Conservation (phyloP, 2,113 vertebrate genomes). For the Chunga burmeisteri region DNA sequence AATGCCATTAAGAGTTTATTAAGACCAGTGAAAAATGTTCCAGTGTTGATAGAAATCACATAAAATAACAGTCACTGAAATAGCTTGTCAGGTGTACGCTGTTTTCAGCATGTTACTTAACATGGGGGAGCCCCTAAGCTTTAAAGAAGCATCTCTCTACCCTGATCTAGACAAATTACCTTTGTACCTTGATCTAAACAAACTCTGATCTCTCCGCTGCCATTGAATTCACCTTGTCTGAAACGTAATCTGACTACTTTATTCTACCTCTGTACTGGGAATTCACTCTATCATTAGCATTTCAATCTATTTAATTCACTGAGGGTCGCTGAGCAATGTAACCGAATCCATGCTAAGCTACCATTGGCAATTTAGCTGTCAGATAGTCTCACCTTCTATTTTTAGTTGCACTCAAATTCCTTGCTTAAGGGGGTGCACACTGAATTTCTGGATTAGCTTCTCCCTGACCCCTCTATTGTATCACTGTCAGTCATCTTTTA, state of each 20-base stretch:
- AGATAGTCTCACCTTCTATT: constrained; percentile 63
- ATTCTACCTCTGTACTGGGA: constrained; percentile 61
- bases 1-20: constrained; percentile 6
- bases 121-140: constrained; percentile 8
- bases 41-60: constrained; percentile 23
- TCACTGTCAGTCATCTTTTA: constrained; percentile 11
- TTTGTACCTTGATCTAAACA: constrained; percentile 57
- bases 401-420: constrained; percentile 43
- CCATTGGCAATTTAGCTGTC: constrained; percentile 65
- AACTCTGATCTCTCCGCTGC: constrained; percentile 52
- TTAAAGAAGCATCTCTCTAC: constrained; percentile 22
- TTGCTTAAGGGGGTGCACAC: constrained; percentile 6
- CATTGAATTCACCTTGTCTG: constrained; percentile 66
- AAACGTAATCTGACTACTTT: constrained; percentile 69
- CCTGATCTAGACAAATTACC: constrained; percentile 55
- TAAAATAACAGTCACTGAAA: constrained; percentile 12
- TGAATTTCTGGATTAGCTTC: constrained; percentile 49
- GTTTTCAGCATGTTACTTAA: background rate
- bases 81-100: background rate
- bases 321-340: constrained; percentile 64
- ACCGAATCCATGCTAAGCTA: constrained; percentile 51
- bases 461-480: constrained; percentile 15
- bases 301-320: constrained; percentile 74
- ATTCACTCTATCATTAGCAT: constrained; percentile 69
- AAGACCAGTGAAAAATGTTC: constrained; percentile 20